phyloP scores from a whole-genome alignment of 1,140 invertebrate species.

The Anthonomus grandis region DNA sequence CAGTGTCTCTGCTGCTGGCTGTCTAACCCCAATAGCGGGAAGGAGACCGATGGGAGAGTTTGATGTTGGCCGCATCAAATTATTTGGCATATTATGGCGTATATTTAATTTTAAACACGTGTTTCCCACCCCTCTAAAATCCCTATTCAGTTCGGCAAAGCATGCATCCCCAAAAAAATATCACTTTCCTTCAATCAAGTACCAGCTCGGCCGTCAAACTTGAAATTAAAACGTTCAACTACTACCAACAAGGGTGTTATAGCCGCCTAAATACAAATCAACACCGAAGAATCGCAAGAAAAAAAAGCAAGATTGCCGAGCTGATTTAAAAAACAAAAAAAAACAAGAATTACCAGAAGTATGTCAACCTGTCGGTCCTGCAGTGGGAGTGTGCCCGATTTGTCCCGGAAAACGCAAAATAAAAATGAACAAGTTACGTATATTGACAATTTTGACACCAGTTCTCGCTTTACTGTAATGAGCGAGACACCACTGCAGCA shows the following conservation, averaged over 20 bases:
- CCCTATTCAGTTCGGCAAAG: too few relatives aligned
- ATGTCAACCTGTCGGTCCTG: conserved; percentile 48
- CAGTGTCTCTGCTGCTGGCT: conserved; percentile 50
- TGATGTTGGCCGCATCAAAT: conserved; percentile 30
- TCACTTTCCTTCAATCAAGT: not conserved
- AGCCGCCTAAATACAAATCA: not conserved
- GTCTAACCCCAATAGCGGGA: conserved; percentile 36
- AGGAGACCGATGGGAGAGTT: conserved; percentile 47
- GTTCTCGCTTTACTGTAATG: not conserved
- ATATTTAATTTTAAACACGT: not conserved
- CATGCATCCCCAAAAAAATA: not conserved
- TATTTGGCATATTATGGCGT: conserved; percentile 23
- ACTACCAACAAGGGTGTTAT: not conserved
- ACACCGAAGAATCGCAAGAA: too few relatives aligned
- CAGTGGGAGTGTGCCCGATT: conserved; percentile 34
- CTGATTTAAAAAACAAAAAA: conserved; percentile 6
- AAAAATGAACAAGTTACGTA: conserved; percentile 2
- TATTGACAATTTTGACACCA: conserved; percentile 5
- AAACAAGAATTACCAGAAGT: conserved; percentile 10
- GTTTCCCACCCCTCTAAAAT: too few relatives aligned
- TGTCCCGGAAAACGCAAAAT: conserved; percentile 6
- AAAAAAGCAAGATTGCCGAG: conserved; percentile 17
- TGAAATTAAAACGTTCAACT: not conserved
- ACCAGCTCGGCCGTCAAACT: conserved; percentile 23
- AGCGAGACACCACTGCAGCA: conserved; percentile 40